Base-by-base conservation (phyloP, 35 echinoderm and acorn worm species). In the Ptychodera flava region DNA sequence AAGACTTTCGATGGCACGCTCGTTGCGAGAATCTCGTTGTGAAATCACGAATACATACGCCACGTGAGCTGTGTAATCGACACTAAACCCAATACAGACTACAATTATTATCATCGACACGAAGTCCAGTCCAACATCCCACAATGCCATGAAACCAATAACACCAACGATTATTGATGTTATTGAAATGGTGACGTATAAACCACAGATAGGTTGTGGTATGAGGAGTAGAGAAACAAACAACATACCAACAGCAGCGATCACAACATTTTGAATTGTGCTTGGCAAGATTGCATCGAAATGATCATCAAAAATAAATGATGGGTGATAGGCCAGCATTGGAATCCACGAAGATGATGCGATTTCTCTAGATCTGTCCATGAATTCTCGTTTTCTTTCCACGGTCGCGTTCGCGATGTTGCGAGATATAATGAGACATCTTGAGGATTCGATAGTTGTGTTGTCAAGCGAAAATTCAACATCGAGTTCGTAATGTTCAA, bases 271-370 rank as follows among this genome's bases (percentile, higher is more conserved):
- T n/a, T 64, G 45, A 12, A 22, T 64, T 64, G 22, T 6, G 22
- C 6, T 22, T 64, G 45, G 45, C 22, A 64, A 6, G 22, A 64
- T 64, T 64, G 6, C 86, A 28, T 90, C 78, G 76, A 90, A 93
- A n/a, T 90, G 88, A 33, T 97, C 94, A 36, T 87, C 88, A 15
- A 90, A 77, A 1, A 91, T 34, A 87, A 97, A 97, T 6, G 82
- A 36, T 35, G 89, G 86, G 33, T 87, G 35, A 38, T 85, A 97
- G 30, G 79, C 87, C 38, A 81, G 85, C 1, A 97, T 2, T 76
- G 82, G 34, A 31, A 99, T 92, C 27, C 34, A 29, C 1, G 88
- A 81, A 31, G 83, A 33, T 28, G 75, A 1, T 31, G 94, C 88
- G 33, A 85, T 84, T 30, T 32, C 34, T 0, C 94, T 88, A n/a